Evolutionary conservation across 2,113 vertebrate genomes (phyloP).

Genomic region (Chloebia gouldiae): DNA sequence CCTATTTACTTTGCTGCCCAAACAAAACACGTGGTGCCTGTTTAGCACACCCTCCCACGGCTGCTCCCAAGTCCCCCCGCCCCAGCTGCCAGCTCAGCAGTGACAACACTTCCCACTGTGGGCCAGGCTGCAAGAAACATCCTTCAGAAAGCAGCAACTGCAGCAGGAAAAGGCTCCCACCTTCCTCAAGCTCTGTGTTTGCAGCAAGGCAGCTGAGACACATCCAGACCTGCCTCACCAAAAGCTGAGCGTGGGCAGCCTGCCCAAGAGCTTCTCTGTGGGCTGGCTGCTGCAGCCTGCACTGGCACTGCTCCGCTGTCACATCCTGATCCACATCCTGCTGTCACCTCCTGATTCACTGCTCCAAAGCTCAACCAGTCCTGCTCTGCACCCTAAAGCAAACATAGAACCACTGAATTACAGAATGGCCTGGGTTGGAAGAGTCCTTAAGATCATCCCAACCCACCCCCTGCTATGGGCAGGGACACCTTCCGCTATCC

Average conservation of each 20-base stretch:
- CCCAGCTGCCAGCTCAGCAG: neutral
- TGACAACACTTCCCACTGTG: fast-evolving
- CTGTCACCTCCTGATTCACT: neutral
- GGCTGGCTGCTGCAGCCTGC: neutral
- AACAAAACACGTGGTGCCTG: neutral
- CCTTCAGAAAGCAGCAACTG: neutral
- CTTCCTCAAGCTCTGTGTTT: no score
- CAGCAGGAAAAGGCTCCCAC: neutral
- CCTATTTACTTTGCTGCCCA: neutral
- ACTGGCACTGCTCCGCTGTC: neutral
- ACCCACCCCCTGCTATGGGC: fast-evolving
- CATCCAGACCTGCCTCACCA: neutral
- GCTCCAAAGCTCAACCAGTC: neutral
- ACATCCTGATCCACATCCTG: neutral
- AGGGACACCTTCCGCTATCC: neutral
- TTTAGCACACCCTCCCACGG: neutral
- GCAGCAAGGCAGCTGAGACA: neutral
- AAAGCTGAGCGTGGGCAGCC: neutral
- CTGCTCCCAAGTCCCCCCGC: neutral
- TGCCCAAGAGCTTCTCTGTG: neutral
- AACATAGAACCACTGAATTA: neutral
- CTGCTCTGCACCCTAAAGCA: neutral
- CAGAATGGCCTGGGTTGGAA: neutral
- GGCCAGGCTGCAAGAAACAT: neutral
- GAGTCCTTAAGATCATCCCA: neutral